Evolutionary conservation across 2,113 vertebrate genomes (phyloP), one percentile per base, ranked within the genome.

Genomic region (Fukomys damarensis): DNA sequence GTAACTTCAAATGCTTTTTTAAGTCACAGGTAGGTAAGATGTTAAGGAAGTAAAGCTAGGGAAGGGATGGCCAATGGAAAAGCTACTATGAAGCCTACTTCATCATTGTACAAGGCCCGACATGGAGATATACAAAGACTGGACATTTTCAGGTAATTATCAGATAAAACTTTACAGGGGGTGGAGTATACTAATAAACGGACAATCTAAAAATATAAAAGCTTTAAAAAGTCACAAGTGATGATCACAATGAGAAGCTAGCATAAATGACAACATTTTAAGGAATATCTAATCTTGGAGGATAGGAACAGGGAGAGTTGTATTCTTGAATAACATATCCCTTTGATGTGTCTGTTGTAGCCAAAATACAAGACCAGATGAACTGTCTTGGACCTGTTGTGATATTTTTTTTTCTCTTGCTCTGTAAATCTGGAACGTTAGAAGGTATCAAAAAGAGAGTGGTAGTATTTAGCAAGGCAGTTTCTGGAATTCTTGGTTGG

Each of bases 171-270:
- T 30, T 38, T 4, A 54, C 2, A 5, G 11, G 46, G 72, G 56
- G 81, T n/a, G 59, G 32, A 58, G 20, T 70, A 43, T 12, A 66
- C 77, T 89, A 38, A 59, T 87, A 83, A n/a, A n/a, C n/a, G 41
- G 88, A 68, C 72, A 61, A 86, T 41, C 66, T 93, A 59, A 83
- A 95, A 83, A 77, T 30, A 81, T 17, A n/a, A 86, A 86, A 32
- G 12, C 49, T n/a, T 74, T 41, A 20, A 79, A 89, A 74, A 68
- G 63, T 70, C 38, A 83, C 54, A 74, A 52, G n/a, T 46, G 43
- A 56, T 82, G n/a, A 70, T 74, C 5, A 66, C 52, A 54, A 41
- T 81, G 32, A 61, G 63, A 87, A 66, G 63, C 41, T 20, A 19
- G 80, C 66, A n/a, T 82, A 82, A 72, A 41, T 41, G 38, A 89